A percentile compares a stretch with the other conserved stretches of the same genome.
phyloP scores from a whole-genome alignment of 2,113 vertebrate species.

The Ifrita kowaldi region DNA sequence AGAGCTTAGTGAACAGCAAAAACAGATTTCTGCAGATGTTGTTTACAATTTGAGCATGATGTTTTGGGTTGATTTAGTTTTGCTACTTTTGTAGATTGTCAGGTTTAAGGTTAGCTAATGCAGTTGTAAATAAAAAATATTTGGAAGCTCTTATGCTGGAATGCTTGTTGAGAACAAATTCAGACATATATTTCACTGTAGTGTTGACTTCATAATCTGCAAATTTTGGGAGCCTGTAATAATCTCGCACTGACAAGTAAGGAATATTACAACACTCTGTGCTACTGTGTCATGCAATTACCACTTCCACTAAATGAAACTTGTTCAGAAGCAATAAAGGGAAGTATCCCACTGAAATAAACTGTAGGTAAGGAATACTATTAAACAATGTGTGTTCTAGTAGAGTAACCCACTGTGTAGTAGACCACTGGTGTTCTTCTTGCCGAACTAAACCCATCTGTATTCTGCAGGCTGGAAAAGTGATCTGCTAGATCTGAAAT shows the following conservation, averaged over 20 bases:
- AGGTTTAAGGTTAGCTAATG: not conserved
- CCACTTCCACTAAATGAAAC: not conserved
- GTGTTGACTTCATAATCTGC: not conserved
- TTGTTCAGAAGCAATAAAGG: not conserved
- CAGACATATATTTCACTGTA: not conserved
- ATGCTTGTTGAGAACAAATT: not conserved
- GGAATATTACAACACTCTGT: not conserved
- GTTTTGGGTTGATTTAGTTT: slow-evolving; percentile 13
- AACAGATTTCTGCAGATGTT: not conserved
- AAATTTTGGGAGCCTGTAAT: not conserved
- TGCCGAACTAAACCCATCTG: not conserved
- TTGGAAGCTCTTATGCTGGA: not conserved
- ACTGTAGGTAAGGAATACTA: not conserved
- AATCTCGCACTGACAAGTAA: not conserved
- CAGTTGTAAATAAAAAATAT: not conserved
- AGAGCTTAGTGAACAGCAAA: not conserved
- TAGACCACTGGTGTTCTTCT: not conserved
- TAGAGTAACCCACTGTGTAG: not conserved
- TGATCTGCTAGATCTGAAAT: not conserved
- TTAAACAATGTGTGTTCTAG: not conserved
- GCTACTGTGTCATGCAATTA: not conserved
- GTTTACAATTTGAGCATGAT: not conserved
- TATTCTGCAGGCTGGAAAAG: not conserved
- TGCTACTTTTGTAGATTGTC: not conserved
- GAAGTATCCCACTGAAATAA: not conserved